Conservation (phyloP, 2,888 invertebrate species). For the Acleris laterana region DNA sequence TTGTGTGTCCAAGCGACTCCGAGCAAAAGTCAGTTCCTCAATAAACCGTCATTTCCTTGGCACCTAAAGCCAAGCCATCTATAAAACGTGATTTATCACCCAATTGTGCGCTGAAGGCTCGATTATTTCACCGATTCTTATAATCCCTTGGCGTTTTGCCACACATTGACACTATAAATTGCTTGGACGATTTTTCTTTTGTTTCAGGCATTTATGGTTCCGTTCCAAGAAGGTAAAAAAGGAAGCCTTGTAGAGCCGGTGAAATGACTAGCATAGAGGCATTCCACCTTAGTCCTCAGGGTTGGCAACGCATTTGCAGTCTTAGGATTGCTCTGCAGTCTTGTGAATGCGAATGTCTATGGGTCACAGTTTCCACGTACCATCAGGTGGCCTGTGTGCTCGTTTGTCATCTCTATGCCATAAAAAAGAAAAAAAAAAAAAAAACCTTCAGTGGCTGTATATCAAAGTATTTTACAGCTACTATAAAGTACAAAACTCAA, state of each 20-base stretch:
- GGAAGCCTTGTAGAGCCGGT: neutral
- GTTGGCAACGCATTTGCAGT: no score
- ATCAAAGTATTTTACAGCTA: no score
- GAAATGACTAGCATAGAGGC: no score
- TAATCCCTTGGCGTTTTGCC: constrained; percentile 19
- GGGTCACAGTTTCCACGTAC: no score
- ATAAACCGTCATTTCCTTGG: constrained; percentile 2
- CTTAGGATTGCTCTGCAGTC: no score
- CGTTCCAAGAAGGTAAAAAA: neutral
- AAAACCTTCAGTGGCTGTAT: no score
- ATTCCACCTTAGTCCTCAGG: no score
- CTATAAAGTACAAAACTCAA: no score
- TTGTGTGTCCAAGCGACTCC: neutral
- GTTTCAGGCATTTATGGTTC: neutral
- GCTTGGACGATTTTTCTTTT: constrained; percentile 7
- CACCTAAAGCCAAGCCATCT: neutral
- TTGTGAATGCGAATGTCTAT: no score
- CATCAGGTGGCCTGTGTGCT: no score
- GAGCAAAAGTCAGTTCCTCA: neutral
- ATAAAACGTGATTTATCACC: constrained; percentile 5
- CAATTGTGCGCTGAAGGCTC: constrained; percentile 6
- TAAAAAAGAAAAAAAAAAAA: no score
- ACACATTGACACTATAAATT: constrained; percentile 11
- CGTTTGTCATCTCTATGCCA: no score
- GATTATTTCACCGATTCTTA: constrained; percentile 20